Conservation (phyloP, 2,113 vertebrate species). For the Sinocyclocheilus anophthalmus region DNA sequence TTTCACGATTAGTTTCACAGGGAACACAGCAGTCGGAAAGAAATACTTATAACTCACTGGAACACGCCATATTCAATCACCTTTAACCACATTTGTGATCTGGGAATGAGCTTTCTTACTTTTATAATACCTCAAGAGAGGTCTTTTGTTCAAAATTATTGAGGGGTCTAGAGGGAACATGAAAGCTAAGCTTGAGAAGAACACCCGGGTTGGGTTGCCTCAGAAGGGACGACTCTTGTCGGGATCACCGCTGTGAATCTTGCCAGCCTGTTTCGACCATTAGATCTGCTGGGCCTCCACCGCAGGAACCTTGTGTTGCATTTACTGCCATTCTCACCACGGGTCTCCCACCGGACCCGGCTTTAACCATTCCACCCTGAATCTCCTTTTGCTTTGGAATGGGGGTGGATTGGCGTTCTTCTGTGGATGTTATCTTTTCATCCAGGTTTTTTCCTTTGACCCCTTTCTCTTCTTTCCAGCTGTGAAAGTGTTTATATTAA, state of each 20-base stretch:
- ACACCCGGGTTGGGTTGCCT: conserved; percentile 21
- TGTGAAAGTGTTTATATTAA: conserved; percentile 66
- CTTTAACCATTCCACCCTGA: conserved; percentile 51
- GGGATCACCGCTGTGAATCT: conserved; percentile 49
- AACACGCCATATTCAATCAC: conserved; percentile 53
- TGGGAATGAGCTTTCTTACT: conserved; percentile 54
- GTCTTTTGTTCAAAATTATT: conserved; percentile 56
- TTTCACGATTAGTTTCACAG: conserved; percentile 47
- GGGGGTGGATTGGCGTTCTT: conserved; percentile 20
- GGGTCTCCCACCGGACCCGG: conserved; percentile 6
- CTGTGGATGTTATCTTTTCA: conserved; percentile 63
- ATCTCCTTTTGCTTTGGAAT: neutral
- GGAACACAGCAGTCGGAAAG: conserved; percentile 46
- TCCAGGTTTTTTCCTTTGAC: conserved; percentile 41
- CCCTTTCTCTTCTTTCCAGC: conserved; percentile 54
- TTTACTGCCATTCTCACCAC: conserved; percentile 37
- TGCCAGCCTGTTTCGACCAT: conserved; percentile 43
- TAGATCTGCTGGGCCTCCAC: conserved; percentile 5
- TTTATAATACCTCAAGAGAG: conserved; percentile 56
- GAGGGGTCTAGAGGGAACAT: conserved; percentile 41
- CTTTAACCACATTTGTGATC: conserved; percentile 57
- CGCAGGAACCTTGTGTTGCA: conserved; percentile 19
- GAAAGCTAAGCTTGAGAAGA: conserved; percentile 37
- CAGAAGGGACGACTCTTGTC: conserved; percentile 27
- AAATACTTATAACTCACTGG: conserved; percentile 44